Evolutionary conservation across 2,888 invertebrate species (phyloP).

Genomic region (Formica aserva): DNA sequence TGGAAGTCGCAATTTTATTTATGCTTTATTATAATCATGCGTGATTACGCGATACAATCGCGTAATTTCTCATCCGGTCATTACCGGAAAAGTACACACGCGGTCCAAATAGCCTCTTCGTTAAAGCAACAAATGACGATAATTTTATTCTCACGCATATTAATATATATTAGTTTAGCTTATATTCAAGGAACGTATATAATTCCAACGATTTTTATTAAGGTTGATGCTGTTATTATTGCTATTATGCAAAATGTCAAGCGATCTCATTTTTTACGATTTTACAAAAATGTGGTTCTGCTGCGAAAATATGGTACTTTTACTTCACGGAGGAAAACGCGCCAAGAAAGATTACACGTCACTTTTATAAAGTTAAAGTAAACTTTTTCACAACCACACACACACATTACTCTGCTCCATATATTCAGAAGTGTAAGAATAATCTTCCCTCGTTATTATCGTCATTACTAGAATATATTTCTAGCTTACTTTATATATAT

Average conservation of each 20-base stretch:
- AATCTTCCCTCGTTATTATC: not conserved
- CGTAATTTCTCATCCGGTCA: not conserved
- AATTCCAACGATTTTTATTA: conserved; percentile 1
- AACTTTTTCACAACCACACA: not conserved
- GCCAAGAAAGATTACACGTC: not conserved
- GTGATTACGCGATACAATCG: not conserved
- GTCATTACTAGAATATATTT: not conserved
- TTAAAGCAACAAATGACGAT: conserved; percentile 1
- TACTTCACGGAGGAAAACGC: not conserved
- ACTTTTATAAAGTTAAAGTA: not conserved
- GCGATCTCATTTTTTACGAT: not conserved
- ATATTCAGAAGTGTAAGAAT: not conserved
- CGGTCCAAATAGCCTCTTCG: not conserved
- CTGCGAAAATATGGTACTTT: not conserved
- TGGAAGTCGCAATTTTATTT: not conserved
- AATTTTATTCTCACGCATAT: not conserved
- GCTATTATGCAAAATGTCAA: not conserved
- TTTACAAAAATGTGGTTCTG: not conserved
- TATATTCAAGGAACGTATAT: not conserved
- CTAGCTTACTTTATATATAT: not conserved
- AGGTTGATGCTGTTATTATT: not conserved
- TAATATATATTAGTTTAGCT: not conserved
- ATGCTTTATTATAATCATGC: not conserved
- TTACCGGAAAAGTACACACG: not conserved
- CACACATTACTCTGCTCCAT: not conserved